These are phyloP conservation scores for Ctena decussata DNA, from an alignment of 2,888 invertebrate genomes.

Conservation along the genomic window DNA sequence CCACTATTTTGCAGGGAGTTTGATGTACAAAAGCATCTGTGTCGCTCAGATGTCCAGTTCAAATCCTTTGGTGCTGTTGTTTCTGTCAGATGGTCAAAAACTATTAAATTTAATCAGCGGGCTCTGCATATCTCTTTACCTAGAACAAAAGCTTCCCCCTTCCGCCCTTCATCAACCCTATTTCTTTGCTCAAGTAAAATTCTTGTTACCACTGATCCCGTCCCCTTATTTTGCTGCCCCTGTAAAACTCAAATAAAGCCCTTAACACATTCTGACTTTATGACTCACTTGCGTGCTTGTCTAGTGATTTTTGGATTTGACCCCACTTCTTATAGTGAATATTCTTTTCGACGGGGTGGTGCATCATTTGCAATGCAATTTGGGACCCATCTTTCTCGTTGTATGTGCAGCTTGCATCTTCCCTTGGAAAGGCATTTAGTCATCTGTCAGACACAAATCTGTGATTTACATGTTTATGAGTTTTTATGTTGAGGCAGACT, in stretches of 20 bases:
- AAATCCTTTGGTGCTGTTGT: background rate
- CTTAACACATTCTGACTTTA: background rate
- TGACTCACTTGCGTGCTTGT: background rate
- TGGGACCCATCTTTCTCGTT: too few species aligned
- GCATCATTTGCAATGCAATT: background rate
- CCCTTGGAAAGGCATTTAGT: too few species aligned
- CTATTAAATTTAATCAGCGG: background rate
- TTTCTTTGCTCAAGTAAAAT: background rate
- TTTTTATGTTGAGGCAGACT: too few species aligned
- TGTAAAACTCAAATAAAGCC: background rate
- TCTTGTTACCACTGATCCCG: background rate
- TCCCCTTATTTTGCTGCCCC: background rate
- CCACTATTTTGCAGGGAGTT: background rate
- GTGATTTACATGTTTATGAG: too few species aligned
- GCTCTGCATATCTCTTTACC: background rate
- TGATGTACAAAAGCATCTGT: background rate
- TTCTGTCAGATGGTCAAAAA: background rate
- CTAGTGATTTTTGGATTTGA: background rate
- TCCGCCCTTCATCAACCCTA: background rate
- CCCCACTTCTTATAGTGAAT: background rate
- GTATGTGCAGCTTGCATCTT: too few species aligned
- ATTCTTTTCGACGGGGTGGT: constrained; percentile 6
- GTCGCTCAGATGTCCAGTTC: background rate
- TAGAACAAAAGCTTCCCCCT: background rate
- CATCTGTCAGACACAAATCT: too few species aligned